Evolutionary conservation across 2,888 invertebrate genomes (phyloP), one percentile per base, ranked within the genome.

Genomic region (Limnephilus lunatus): DNA sequence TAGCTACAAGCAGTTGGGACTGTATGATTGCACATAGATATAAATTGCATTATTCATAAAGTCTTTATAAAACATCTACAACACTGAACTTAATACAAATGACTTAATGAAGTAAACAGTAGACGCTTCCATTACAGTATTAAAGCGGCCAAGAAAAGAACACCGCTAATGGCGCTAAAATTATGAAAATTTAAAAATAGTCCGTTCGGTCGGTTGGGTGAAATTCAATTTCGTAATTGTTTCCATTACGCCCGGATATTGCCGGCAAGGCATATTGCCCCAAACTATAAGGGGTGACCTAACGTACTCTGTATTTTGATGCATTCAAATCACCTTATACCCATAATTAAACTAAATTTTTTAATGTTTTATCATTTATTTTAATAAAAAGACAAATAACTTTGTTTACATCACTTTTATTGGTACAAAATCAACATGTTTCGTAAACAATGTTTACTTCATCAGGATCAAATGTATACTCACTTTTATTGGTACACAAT

Each of bases 191-290:
- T 48, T 85, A 85, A 85, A 86, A 90, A 90, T 80, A 89, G 88
- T 32, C 31, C 31, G 86, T n/a, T n/a, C n/a, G 48, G 81, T 44
- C 12, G 81, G 39, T 30, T 32, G 53, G 81, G 89, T 83, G 3
- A 90, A 81, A 68, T 92, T 92, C 82, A 92, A 92, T 92, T 87
- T 90, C n/a, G 87, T 92, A 92, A 92, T 92, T 92, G 92, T 90
- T 31, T 25, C 88, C 30, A 92, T 92, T 92, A 89, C 81, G 82
- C 35, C 81, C 92, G 90, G 92, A 92, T 92, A 91, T 86, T 82
- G 53, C 80, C 89, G 85, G 25, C 32, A 25, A 25, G 68, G 68
- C 68, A 25, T 9, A n/a, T n/a, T 3, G 25, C 68, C 68, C 25
- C 9, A 7, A 9, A 25, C 25, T 7, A 25, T 68, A 68, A 68